Base-by-base conservation (phyloP, 2,113 vertebrate species). In the Caranx melampygus region DNA sequence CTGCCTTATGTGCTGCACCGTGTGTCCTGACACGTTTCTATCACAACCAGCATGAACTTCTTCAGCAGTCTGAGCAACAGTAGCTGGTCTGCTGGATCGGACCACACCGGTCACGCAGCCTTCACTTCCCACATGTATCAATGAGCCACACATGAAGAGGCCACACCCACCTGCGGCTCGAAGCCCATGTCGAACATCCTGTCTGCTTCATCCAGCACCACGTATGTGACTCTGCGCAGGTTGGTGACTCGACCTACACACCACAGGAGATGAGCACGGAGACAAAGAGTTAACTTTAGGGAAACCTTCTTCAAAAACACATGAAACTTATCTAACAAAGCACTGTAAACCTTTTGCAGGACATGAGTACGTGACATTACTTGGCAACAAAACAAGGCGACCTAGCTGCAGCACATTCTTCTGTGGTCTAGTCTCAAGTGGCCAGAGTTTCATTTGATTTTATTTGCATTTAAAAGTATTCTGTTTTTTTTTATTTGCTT, bases 121-220 rank as follows among this genome's bases (percentile, higher is more conserved):
- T 26, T 26, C 26, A 26, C 26, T 26, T 26, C 26, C 26, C 26
- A 26, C 26, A 26, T 26, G 26, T 26, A 26, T 26, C 26, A 26
- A 26, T 26, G 26, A 26, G 26, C 26, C 26, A 26, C 26, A 26
- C 26, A 26, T 26, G 26, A 26, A 26, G 26, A 26, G 0, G 3
- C 0, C 12, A 35, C 5, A 64, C 87, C 90, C 89, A 99, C 98
- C 97, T 99, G 98, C 47, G 98, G 98, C 83, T 99, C 98, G 67
- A 99, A 99, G 31, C 98, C 98, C 98, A 99, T 99, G 91, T 99
- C 98, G 88, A 99, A 99, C 98, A 99, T 99, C 91, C 98, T 94
- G 94, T 99, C 98, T 47, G 98, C 98, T 93, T 99, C 98, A 83
- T 99, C 98, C 82, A 99, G 91, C 51, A 99, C 98, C 92, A 99